These are phyloP conservation scores for Xiphorhynchus elegans DNA, from an alignment of 2,113 vertebrate species.

Conservation along the genomic window DNA sequence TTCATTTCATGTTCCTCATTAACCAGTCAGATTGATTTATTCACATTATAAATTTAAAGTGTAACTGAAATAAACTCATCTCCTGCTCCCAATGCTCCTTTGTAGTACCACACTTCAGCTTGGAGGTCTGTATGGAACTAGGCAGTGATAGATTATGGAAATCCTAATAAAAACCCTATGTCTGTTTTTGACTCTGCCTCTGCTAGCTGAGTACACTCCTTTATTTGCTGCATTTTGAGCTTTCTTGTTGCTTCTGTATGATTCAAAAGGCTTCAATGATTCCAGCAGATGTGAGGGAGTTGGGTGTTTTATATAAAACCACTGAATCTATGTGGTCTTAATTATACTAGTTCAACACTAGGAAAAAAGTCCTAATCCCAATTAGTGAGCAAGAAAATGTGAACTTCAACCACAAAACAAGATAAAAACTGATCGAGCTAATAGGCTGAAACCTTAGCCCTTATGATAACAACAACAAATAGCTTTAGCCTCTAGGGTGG, in stretches of 20 bases:
- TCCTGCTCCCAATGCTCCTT: not conserved
- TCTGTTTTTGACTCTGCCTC: not conserved
- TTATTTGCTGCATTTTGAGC: not conserved
- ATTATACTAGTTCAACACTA: not conserved
- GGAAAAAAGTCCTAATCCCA: not conserved
- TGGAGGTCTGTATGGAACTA: not conserved
- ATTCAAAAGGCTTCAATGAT: not conserved
- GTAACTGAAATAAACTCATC: not conserved
- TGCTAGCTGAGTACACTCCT: not conserved
- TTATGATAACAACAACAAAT: not conserved
- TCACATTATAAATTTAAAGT: not conserved
- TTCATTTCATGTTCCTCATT: conserved; percentile 6
- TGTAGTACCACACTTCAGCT: not conserved
- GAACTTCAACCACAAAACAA: conserved; percentile 15
- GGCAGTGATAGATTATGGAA: not conserved
- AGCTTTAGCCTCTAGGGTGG: conserved; percentile 4
- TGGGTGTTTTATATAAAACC: not conserved
- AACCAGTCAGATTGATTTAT: not conserved
- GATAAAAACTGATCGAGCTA: conserved; percentile 1
- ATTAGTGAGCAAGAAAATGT: conserved; percentile 6
- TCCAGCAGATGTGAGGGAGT: conserved; percentile 5
- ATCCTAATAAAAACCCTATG: not conserved
- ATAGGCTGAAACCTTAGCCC: conserved; percentile 3
- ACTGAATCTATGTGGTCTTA: not conserved
- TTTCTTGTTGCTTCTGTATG: conserved; percentile 58